These are phyloP conservation scores for Chondrosia reniformis DNA, from an alignment of 37 sponge, comb jelly and placozoan genomes.

Conservation along the genomic window DNA sequence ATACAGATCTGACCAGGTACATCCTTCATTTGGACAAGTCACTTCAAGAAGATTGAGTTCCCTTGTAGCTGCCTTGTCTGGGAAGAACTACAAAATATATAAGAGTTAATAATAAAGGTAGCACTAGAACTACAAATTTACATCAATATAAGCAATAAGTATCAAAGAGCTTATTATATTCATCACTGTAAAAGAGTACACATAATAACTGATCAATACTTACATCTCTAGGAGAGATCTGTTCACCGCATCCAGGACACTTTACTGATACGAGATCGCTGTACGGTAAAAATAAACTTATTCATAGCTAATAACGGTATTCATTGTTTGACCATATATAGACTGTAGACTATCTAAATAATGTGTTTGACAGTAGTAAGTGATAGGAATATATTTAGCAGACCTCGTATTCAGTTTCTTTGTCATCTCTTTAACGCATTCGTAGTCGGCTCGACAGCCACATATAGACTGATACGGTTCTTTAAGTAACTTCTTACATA, in stretches of 20 bases:
- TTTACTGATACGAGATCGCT: conserved; percentile 11
- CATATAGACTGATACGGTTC: background rate
- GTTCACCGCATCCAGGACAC: conserved; percentile 16
- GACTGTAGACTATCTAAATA: too few relatives aligned
- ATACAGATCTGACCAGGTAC: conserved; percentile 63
- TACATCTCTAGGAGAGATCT: conserved; percentile 3
- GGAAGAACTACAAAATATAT: conserved; percentile 43
- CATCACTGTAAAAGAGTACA: too few relatives aligned
- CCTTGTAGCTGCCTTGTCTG: conserved; percentile 57
- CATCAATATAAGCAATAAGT: too few relatives aligned
- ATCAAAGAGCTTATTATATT: too few relatives aligned
- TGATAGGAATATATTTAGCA: too few relatives aligned
- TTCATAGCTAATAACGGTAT: too few relatives aligned
- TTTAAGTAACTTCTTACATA: background rate
- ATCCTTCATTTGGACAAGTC: conserved; percentile 37
- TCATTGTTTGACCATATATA: too few relatives aligned
- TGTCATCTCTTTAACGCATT: background rate
- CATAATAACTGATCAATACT: too few relatives aligned
- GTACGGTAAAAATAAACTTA: background rate
- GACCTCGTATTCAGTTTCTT: background rate
- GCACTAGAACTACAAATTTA: too few relatives aligned
- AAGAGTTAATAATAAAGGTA: too few relatives aligned
- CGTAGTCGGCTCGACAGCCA: background rate
- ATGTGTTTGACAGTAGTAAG: too few relatives aligned
- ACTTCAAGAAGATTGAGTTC: conserved; percentile 37